Base-by-base conservation (phyloP, 2,888 invertebrate genomes). In the Diarsia rubi region DNA sequence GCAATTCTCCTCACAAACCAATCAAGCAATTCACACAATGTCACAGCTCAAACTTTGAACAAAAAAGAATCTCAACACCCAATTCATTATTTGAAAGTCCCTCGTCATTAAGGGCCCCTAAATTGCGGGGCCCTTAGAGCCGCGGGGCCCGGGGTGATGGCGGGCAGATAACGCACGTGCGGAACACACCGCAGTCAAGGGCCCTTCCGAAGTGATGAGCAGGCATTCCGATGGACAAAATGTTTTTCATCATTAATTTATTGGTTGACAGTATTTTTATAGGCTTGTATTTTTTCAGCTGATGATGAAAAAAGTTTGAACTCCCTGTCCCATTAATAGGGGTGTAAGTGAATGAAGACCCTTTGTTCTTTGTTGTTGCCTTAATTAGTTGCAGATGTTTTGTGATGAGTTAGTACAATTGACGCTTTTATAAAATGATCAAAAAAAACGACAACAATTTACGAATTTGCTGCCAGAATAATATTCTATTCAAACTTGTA, bases 141-240 rank as follows among this genome's bases (percentile, higher is more conserved):
- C 82, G 82, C 81, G 73, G 69, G 79, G 65, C 72, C 73, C 78
- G 69, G 70, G 73, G 67, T 59, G 85, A 86, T 85, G 83, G 78
- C 63, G 85, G 63, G 77, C 52, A 83, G 90, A 90, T 90, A 89
- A 83, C 88, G 88, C 90, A 91, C 90, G 90, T 85, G 83, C 81
- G 75, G 79, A 73, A 69, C 77, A 70, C 80, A 65, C 84, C 75
- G 62, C 73, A 54, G 62, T 69, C 47, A 71, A 59, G 73, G 66
- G 83, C 73, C 45, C 86, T 84, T 65, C n/a, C 24, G 24, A 69
- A 72, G 24, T 86, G 86, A 84, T 86, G 86, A 86, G 80, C 69
- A 62, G 44, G 49, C 73, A 66, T 66, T 73, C 63, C 73, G 62
- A 64, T 31, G 69, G 69, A 80, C 73, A 70, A 79, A 86, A 76